These are phyloP conservation scores for Aplodontia rufa DNA, from an alignment of 2,113 vertebrate species.

Conservation along the genomic window DNA sequence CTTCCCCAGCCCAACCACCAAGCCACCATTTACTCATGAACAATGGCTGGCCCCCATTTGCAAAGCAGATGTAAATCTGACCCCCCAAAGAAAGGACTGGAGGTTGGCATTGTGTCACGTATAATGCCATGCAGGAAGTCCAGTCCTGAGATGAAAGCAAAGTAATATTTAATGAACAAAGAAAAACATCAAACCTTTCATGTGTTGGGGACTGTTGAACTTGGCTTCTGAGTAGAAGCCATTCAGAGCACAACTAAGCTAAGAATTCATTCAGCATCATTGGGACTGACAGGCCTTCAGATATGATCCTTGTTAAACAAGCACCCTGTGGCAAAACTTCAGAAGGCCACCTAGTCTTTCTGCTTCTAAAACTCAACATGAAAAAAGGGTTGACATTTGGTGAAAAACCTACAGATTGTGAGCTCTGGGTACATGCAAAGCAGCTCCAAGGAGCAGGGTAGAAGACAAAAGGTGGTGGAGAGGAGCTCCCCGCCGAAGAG, in stretches of 20 bases:
- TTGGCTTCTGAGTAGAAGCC: slow-evolving; percentile 71
- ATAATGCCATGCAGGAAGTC: slow-evolving; percentile 40
- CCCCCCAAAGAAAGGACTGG: slow-evolving; percentile 24
- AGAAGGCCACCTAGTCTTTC: slow-evolving; percentile 78
- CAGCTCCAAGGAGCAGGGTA: slow-evolving; percentile 43
- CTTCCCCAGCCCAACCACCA: not conserved
- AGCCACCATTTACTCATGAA: not conserved
- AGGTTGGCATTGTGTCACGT: slow-evolving; percentile 45
- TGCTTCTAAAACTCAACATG: slow-evolving; percentile 80
- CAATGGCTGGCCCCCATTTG: slow-evolving; percentile 19
- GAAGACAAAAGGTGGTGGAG: not conserved
- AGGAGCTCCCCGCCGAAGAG: not conserved
- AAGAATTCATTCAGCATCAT: slow-evolving; percentile 71
- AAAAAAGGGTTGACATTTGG: slow-evolving; percentile 78
- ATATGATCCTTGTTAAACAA: slow-evolving; percentile 79
- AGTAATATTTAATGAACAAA: slow-evolving; percentile 73
- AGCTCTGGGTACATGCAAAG: slow-evolving; percentile 36
- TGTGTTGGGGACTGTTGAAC: slow-evolving; percentile 63
- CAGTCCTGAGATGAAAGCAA: slow-evolving; percentile 42
- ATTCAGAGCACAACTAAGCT: slow-evolving; percentile 63
- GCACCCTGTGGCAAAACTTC: slow-evolving; percentile 77
- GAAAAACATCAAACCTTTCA: slow-evolving; percentile 56
- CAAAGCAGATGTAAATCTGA: slow-evolving; percentile 45
- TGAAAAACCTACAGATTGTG: slow-evolving; percentile 59
- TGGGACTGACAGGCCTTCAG: slow-evolving; percentile 75